These are phyloP conservation scores for Strix aluco DNA, from an alignment of 2,113 vertebrate genomes.

Conservation along the genomic window DNA sequence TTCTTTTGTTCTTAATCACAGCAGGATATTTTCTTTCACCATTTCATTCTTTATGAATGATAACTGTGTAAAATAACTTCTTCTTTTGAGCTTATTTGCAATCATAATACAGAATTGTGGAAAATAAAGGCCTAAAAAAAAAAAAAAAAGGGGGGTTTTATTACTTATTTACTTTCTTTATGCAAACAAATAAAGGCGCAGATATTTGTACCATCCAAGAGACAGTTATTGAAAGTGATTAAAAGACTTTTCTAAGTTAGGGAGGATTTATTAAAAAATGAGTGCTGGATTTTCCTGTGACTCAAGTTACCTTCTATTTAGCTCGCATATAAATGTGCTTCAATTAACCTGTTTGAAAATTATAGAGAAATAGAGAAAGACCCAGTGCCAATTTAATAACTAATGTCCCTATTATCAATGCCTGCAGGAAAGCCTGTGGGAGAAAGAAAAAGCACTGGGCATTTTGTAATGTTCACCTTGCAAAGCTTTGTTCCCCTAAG, in stretches of 20 bases:
- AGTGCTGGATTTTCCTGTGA: neutral
- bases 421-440: constrained; percentile 4
- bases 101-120: neutral
- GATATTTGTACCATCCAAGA: neutral
- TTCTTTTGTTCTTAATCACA: neutral
- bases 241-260: neutral
- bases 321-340: neutral
- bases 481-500: neutral
- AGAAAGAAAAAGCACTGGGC: neutral
- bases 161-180: neutral
- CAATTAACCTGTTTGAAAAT: constrained; percentile 33
- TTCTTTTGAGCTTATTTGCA: neutral
- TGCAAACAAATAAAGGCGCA: neutral
- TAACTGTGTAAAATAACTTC: neutral
- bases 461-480: constrained; percentile 28
- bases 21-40: neutral
- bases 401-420: neutral
- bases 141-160: fast-evolving
- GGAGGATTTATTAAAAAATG: neutral
- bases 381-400: neutral
- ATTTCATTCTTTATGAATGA: neutral
- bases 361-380: constrained; percentile 22
- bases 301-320: neutral
- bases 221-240: neutral
- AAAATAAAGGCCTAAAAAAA: neutral